A percentile compares a stretch with the other conserved stretches of the same genome.
Evolutionary conservation across 2,797 vertebrate species (phyloP).

Genomic region (Glossophaga mutica): DNA sequence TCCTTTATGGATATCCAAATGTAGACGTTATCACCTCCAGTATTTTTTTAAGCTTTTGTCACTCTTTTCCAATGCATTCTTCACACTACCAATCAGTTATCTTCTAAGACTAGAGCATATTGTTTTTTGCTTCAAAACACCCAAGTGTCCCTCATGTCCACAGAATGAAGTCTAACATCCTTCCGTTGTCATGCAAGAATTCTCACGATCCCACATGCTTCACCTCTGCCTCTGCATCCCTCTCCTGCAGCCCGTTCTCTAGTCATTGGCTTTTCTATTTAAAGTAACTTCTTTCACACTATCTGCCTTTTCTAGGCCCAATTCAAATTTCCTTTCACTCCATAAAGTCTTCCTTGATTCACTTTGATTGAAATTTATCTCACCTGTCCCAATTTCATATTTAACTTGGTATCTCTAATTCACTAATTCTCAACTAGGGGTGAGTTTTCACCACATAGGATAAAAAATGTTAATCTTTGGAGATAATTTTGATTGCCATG

Average conservation of each 20-base stretch:
- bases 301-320: background rate
- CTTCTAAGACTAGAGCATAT: background rate
- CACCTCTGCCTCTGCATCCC: background rate
- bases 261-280: background rate
- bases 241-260: background rate
- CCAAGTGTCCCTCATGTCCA: background rate
- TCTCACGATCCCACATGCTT: background rate
- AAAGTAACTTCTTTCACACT: background rate
- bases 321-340: background rate
- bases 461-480: background rate
- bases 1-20: background rate
- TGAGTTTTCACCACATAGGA: background rate
- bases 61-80: background rate
- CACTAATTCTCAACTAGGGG: background rate
- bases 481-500: background rate
- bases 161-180: background rate
- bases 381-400: background rate
- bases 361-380: background rate
- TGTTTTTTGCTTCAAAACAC: background rate
- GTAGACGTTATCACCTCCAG: background rate
- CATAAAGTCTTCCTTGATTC: background rate
- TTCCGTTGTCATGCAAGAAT: background rate
- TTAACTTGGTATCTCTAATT: background rate
- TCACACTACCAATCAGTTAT: background rate
- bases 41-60: background rate